Evolutionary conservation across 2,113 vertebrate genomes (phyloP), one percentile per base, ranked within the genome.

Genomic region (Coptodon bakossiorum): DNA sequence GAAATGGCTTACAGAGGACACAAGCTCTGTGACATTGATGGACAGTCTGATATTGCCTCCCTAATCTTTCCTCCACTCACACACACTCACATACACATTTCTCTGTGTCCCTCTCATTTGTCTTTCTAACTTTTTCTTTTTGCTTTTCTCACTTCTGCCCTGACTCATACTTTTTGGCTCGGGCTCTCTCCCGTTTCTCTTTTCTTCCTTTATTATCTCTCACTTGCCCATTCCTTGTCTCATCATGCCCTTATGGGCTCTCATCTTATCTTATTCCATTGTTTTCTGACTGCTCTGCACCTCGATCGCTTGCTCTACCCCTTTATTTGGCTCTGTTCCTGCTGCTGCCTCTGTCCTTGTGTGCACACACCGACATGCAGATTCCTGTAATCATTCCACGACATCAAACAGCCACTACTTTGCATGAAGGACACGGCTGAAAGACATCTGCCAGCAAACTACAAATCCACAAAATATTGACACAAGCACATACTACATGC

Each of bases 11-110:
- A 89, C 92, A 93, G 91, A 95, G 93, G 94, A 95, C 94, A 94
- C 88, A 82, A 86, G 86, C 53, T 40, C 83, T 81, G 86, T 93
- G 95, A 95, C 94, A 92, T 91, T 96, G 95, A 96, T 96, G 93
- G 95, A 95, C 93, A 95, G 87, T 82, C 90, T 92, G 94, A 95
- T 95, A 96, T 94, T 94, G 85, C 90, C 93, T 94, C 85, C 86
- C 90, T 94, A 90, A 94, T 94, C 92, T 93, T 83, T 81, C 90
- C 89, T 83, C 78, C 86, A 63, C 89, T 86, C 93, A 61, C 52
- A 57, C 88, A 53, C 61, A 22, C 78, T 36, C 78, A n/a, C 80
- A 57, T 73, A 61, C 71, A 73, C 52, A 61, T 78, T 40, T 66
- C 11, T 61, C 85, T 31, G 24, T 73, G 57, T 79, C 66, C 53